These are phyloP conservation scores for Sarcoramphus papa DNA, from an alignment of 2,797 vertebrate genomes.

Conservation along the genomic window DNA sequence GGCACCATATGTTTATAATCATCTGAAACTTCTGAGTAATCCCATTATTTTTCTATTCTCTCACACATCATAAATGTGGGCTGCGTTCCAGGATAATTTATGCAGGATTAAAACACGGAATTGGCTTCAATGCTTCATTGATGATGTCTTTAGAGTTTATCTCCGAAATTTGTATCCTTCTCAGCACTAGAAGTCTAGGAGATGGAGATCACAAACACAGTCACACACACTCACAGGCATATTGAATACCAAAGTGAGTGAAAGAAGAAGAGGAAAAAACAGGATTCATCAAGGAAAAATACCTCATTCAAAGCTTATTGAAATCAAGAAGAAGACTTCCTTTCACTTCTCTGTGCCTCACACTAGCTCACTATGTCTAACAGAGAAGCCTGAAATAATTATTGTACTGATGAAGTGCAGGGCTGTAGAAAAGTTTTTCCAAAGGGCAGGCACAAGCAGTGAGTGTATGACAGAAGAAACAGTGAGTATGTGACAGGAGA, in stretches of 20 bases:
- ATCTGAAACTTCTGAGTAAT: slow-evolving; percentile 46
- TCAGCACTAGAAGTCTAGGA: neutral
- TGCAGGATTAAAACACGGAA: slow-evolving; percentile 52
- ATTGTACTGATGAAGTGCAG: slow-evolving; percentile 46
- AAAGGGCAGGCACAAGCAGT: neutral
- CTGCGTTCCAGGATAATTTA: slow-evolving; percentile 49
- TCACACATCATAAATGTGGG: slow-evolving; percentile 49
- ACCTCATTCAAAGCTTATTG: neutral
- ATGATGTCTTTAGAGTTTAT: slow-evolving; percentile 52
- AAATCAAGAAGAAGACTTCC: neutral
- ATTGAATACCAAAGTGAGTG: neutral
- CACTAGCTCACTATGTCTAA: neutral
- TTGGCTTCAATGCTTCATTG: slow-evolving; percentile 48
- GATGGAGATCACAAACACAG: neutral
- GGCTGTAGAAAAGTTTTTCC: slow-evolving; percentile 20
- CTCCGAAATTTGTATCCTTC: slow-evolving; percentile 40
- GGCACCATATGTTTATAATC: slow-evolving; percentile 71
- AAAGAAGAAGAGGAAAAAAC: neutral
- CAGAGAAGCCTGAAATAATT: slow-evolving; percentile 47
- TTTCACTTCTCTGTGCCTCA: neutral
- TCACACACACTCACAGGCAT: neutral
- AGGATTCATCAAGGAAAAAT: neutral
- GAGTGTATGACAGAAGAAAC: slow-evolving; percentile 3
- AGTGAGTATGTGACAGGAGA: slow-evolving; percentile 57
- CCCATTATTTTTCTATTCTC: slow-evolving; percentile 56